A percentile compares a stretch with the other conserved stretches of the same genome.
These are phyloP conservation scores for Harlomillsia oculata DNA, from an alignment of 1,140 invertebrate species.

Conservation along the genomic window DNA sequence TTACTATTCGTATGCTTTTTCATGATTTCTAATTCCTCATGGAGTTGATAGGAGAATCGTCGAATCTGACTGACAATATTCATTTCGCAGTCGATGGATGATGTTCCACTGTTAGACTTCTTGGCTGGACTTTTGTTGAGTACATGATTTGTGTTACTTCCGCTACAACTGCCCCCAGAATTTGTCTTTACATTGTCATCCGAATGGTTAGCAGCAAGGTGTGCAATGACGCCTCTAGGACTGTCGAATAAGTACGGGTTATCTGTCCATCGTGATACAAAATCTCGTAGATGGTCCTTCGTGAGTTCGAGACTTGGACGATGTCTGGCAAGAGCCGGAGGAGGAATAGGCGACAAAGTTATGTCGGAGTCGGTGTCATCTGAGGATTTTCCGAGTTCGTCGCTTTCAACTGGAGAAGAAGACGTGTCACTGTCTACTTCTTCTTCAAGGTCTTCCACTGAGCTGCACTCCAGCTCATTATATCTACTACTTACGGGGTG, in stretches of 20 bases:
- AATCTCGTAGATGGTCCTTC: conserved; percentile 73
- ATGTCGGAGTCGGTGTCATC: too few species aligned
- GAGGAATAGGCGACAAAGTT: not conserved
- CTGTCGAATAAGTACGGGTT: conserved; percentile 69
- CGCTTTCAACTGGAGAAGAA: not conserved
- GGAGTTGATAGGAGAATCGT: conserved; percentile 32
- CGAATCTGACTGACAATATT: conserved; percentile 33
- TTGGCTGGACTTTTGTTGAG: too few species aligned
- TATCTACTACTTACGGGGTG: too few species aligned
- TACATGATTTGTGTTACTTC: too few species aligned
- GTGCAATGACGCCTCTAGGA: conserved; percentile 37
- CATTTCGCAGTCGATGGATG: conserved; percentile 22
- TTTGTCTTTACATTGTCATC: conserved; percentile 1
- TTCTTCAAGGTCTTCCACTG: not conserved
- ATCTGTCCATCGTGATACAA: conserved; percentile 78
- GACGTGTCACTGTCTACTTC: not conserved
- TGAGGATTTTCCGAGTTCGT: too few species aligned
- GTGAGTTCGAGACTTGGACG: conserved; percentile 53
- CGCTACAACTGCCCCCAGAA: not conserved
- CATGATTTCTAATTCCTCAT: conserved; percentile 36
- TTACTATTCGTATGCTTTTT: conserved; percentile 27
- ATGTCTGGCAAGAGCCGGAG: conserved; percentile 1
- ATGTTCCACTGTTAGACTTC: not conserved
- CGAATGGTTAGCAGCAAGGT: conserved; percentile 7
- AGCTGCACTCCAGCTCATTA: not conserved